Base-by-base conservation (phyloP, 2,113 vertebrate genomes). In the Chaetorhynchus papuensis region DNA sequence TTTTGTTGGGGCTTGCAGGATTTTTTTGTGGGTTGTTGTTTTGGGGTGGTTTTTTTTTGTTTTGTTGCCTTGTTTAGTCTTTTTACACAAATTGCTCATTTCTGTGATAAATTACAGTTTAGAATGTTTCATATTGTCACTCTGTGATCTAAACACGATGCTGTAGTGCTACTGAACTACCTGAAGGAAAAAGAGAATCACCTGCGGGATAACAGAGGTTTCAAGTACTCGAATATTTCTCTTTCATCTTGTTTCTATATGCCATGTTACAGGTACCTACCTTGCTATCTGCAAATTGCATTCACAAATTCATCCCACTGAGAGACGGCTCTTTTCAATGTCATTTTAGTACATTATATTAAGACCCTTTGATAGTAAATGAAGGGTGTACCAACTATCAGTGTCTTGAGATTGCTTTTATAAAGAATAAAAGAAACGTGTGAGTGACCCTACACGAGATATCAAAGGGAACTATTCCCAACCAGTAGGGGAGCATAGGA, bases 341-440 rank as follows among this genome's bases (percentile, higher is more conserved):
- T 47, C 13, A 84, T 65, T 93, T 87, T 41, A 69, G 23, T 87
- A 78, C 95, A 90, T 66, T 57, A 56, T 64, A 68, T 59, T 66
- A 83, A 74, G 88, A 66, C 30, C 8, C 50, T 95, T 95, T 97
- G 80, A 96, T 89, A 89, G 42, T 90, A 88, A 96, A 85, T 92
- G 70, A 91, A 39, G 65, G 57, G 31, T 3, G 7, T 81, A 57
- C 70, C 53, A 85, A 50, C 66, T 77, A 24, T 63, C 52, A 56
- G 57, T 79, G 39, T 66, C 22, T 63, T 86, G 72, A 85, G 50
- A 33, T 56, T 68, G 33, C 68, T 97, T 96, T 95, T 83, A 66
- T 28, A 70, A 75, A 91, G 87, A 83, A 79, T 71, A 74, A 88
- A 74, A 90, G 77, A 90, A 87, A 30, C 63, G 49, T 87, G 26